Base-by-base conservation (phyloP, 1,140 invertebrate genomes). In the Pararge aegeria region DNA sequence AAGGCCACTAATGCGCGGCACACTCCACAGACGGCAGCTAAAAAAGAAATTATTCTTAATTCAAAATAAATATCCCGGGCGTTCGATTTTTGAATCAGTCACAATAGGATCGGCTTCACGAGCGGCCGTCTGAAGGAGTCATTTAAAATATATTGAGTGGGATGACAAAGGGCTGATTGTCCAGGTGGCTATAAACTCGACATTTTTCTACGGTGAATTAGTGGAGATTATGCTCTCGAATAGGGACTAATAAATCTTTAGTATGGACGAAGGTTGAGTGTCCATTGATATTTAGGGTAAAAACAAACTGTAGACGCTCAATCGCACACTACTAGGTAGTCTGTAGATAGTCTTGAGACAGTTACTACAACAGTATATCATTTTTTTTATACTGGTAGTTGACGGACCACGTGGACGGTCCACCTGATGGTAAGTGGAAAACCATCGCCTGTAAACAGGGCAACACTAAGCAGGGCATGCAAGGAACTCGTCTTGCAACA, bases 41-140 rank as follows among this genome's bases (percentile, higher is more conserved):
- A 85, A 83, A 82, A 84, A 79, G 78, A 84, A 87, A 85, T 80
- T 75, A 82, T 82, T 80, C 79, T 83, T 82, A 83, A 81, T 86
- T 83, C 76, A 80, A 79, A 75, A 75, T 71, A 76, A 76, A 78
- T 74, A 78, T 72, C 64, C 63, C 66, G 60, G 38, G 62, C 70
- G 42, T 78, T 78, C 78, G 70, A 73, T 70, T 73, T 73, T 72
- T 64, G 55, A 73, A 80, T 71, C 79, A 80, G 74, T 83, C 73
- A 87, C 79, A 84, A 84, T 78, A 67, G 76, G 65, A 63, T 52
- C 66, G 69, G 60, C 73, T 68, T 68, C 65, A 68, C 40, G 73
- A 76, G 71, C 60, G 73, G 70, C 69, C 70, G 76, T 58, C 72
- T 74, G 67, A 61, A 73, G 46, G 69, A 80, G 80, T 87, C 79